Base-by-base conservation (phyloP, 2,888 invertebrate genomes). In the Megaustenia siamemsis region DNA sequence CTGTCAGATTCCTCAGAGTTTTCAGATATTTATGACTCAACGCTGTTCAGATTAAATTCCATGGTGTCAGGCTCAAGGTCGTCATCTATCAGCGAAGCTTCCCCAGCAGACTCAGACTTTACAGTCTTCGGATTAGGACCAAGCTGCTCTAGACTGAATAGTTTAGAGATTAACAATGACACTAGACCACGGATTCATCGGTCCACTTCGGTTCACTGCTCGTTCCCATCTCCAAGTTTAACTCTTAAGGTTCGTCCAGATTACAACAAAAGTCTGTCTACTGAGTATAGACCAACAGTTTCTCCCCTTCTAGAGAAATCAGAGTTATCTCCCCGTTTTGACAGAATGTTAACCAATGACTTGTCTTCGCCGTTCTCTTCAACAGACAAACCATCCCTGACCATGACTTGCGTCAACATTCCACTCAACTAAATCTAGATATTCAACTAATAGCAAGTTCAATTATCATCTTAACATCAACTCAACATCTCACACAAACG, bases 361-460 rank as follows among this genome's bases (percentile, higher is more conserved):
- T 28, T 80, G 49, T 79, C 79, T n/a, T 80, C 80, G 5, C 35
- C 80, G 35, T 69, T 40, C 8, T 35, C 80, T 24, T 35, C 24
- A 1, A 0, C 38, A 10, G 53, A 49, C 38, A 69, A 49, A 69
- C 53, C 80, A 1, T 18, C 38, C 12, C 35, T 45, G 6, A 69
- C 80, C 49, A 80, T 80, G 80, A 80, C 80, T 0, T 80, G 80
- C n/a, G 69, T 80, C 6, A 80, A 80, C 56, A 80, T 80, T n/a
- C 80, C 80, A 4, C 28, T 80, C 1, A 69, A 69, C 53, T 80
- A 38, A 69, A 49, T 12, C 0, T 1, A 38, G 10, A 35, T 28
- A n/a, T n/a, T n/a, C n/a, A n/a, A n/a, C n/a, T n/a, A n/a, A n/a
- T n/a, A n/a, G n/a, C n/a, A n/a, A n/a, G n/a, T n/a, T n/a, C n/a